Percentiles rank a stretch among this genome's conserved stretches.
Evolutionary conservation across 2,888 invertebrate species (phyloP).

Genomic region (Dyspetes luteomarginatus): DNA sequence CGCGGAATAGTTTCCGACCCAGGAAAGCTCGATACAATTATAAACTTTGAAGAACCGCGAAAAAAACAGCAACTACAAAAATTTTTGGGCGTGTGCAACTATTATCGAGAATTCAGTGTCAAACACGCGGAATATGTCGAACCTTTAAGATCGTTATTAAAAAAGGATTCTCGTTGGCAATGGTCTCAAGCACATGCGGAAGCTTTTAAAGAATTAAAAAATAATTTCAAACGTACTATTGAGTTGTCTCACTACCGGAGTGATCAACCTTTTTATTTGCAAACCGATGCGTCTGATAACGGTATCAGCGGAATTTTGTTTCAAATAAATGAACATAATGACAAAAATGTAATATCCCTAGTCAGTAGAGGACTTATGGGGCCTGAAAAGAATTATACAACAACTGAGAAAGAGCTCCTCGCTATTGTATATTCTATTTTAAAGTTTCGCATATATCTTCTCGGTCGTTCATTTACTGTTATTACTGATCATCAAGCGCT

Average conservation of each 20-base stretch:
- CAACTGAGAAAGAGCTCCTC: slow-evolving; percentile 25
- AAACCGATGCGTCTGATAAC: slow-evolving; percentile 53
- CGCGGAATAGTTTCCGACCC: slow-evolving; percentile 42
- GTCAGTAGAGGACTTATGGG: slow-evolving; percentile 63
- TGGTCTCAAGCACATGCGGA: background rate
- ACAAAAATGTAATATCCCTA: slow-evolving; percentile 62
- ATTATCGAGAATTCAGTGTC: slow-evolving; percentile 44
- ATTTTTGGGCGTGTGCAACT: slow-evolving; percentile 39
- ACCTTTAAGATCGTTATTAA: slow-evolving; percentile 41
- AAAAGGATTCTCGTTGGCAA: slow-evolving; percentile 38
- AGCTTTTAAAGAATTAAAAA: background rate
- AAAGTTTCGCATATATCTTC: slow-evolving; percentile 59
- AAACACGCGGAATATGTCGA: slow-evolving; percentile 21
- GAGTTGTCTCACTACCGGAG: slow-evolving; percentile 43
- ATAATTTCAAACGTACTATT: slow-evolving; percentile 34
- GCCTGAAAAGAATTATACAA: background rate
- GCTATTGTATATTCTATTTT: slow-evolving; percentile 60
- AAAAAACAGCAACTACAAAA: slow-evolving; percentile 69
- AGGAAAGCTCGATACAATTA: slow-evolving; percentile 64
- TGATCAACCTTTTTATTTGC: slow-evolving; percentile 41
- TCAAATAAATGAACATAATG: slow-evolving; percentile 22
- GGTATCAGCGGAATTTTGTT: slow-evolving; percentile 64
- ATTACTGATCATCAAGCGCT: slow-evolving; percentile 59
- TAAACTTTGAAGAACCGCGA: slow-evolving; percentile 67
- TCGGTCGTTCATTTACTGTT: slow-evolving; percentile 66